Conservation (phyloP, 2,888 invertebrate genomes). For the Drosophila affinis region DNA sequence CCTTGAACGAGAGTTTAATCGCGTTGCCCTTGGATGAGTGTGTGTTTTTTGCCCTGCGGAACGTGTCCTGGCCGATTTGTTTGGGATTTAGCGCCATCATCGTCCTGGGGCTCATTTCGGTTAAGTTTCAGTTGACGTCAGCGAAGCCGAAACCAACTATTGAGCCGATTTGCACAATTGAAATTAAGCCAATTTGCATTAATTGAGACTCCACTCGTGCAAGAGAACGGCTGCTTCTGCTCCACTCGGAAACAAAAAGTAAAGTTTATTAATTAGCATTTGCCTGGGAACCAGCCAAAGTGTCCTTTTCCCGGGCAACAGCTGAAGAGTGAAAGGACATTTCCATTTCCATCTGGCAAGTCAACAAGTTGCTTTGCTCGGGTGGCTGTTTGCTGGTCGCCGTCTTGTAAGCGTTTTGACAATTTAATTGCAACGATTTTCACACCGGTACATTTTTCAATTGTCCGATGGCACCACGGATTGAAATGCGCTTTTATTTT, state of each 20-base stretch:
- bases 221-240: slow-evolving; percentile 21
- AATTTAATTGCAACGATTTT: not conserved
- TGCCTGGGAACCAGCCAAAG: slow-evolving; percentile 2
- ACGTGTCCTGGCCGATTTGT: slow-evolving; percentile 68
- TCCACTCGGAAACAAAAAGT: not conserved
- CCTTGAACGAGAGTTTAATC: slow-evolving; percentile 32
- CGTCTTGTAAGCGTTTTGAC: not conserved
- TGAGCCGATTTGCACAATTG: slow-evolving; percentile 42
- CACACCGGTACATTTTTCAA: not conserved
- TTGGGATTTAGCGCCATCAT: slow-evolving; percentile 49
- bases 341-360: not conserved
- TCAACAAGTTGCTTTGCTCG: not conserved
- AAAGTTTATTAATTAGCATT: slow-evolving; percentile 48
- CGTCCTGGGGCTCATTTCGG: not conserved
- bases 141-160: slow-evolving; percentile 25
- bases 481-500: not conserved
- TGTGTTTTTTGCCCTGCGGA: slow-evolving; percentile 41
- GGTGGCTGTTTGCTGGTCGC: not conserved
- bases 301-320: not conserved
- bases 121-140: slow-evolving; percentile 33
- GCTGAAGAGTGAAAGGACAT: not conserved
- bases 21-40: slow-evolving; percentile 12
- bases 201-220: slow-evolving; percentile 46
- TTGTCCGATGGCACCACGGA: not conserved
- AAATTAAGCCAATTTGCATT: slow-evolving; percentile 54